A percentile compares a stretch with the other conserved stretches of the same genome.
phyloP scores from a whole-genome alignment of 2,888 invertebrate genomes.

The Pycnomerus fuliginosus region DNA sequence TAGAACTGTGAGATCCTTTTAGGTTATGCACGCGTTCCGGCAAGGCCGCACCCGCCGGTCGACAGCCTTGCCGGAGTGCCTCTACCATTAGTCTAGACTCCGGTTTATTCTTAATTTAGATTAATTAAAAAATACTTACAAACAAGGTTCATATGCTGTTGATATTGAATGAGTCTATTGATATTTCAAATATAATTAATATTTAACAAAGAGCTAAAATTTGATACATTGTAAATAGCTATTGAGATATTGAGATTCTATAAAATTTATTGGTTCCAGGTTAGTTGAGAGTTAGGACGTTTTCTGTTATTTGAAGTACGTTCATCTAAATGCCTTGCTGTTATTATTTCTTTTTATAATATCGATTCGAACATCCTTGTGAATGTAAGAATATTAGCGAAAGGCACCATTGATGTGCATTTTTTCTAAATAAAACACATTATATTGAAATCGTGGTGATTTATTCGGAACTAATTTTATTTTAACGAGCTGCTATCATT shows the following conservation, averaged over 20 bases:
- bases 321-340: constrained; percentile 41
- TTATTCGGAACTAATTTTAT: too few species aligned
- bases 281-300: too few species aligned
- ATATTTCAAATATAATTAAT: constrained; percentile 40
- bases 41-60: too few species aligned
- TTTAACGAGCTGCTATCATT: too few species aligned
- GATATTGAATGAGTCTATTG: constrained; percentile 48
- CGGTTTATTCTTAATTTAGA: constrained; percentile 22
- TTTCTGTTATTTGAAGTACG: constrained; percentile 15
- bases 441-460: constrained; percentile 17
- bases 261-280: constrained; percentile 8
- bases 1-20: constrained; percentile 27
- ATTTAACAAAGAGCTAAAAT: constrained; percentile 42
- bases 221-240: constrained; percentile 51
- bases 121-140: constrained; percentile 20
- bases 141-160: constrained; percentile 41
- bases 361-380: constrained; percentile 26
- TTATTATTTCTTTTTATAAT: constrained; percentile 28
- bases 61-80: not conserved
- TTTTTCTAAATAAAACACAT: constrained; percentile 37
- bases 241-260: constrained; percentile 35
- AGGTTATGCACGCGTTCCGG: constrained; percentile 20
- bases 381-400: constrained; percentile 35
- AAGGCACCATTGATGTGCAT: constrained; percentile 40
- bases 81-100: constrained; percentile 1